These are phyloP conservation scores for Neosalanx taihuensis DNA, from an alignment of 2,797 vertebrate species.

Conservation along the genomic window DNA sequence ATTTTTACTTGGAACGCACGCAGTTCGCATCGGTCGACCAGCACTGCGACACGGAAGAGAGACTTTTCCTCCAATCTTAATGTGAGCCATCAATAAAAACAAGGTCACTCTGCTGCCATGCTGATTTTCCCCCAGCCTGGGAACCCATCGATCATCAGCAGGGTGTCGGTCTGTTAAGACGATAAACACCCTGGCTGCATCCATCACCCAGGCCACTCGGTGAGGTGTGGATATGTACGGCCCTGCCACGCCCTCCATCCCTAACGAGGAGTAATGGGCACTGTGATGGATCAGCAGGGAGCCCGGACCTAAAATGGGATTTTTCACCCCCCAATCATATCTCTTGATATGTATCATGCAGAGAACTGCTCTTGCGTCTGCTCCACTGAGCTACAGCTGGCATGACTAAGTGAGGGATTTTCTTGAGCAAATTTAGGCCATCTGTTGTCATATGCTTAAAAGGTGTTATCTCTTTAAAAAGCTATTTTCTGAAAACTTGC, in stretches of 20 bases:
- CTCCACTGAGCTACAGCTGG: not conserved
- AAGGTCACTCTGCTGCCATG: constrained; percentile 59
- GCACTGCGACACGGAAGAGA: not conserved
- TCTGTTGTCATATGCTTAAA: not conserved
- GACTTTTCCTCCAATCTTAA: constrained; percentile 10
- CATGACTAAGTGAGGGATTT: not conserved
- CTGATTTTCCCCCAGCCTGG: constrained; percentile 34
- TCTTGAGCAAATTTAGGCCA: constrained; percentile 7
- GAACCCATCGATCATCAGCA: constrained; percentile 63
- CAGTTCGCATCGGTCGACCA: not conserved
- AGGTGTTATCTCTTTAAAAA: constrained; percentile 8
- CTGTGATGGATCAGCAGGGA: constrained; percentile 22
- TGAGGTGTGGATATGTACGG: constrained; percentile 39
- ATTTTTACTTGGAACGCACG: too few relatives aligned
- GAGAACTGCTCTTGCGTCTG: not conserved
- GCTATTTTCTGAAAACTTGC: not conserved
- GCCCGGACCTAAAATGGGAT: not conserved
- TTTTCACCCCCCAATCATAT: constrained; percentile 1
- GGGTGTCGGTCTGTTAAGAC: constrained; percentile 36
- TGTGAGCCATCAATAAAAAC: constrained; percentile 57
- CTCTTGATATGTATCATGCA: constrained; percentile 7
- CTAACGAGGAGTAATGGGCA: constrained; percentile 61
- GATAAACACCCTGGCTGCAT: constrained; percentile 62
- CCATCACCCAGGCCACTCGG: constrained; percentile 63
- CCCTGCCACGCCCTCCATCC: constrained; percentile 45